phyloP scores from a whole-genome alignment of 2,888 invertebrate genomes.

The Morpho deidamia region DNA sequence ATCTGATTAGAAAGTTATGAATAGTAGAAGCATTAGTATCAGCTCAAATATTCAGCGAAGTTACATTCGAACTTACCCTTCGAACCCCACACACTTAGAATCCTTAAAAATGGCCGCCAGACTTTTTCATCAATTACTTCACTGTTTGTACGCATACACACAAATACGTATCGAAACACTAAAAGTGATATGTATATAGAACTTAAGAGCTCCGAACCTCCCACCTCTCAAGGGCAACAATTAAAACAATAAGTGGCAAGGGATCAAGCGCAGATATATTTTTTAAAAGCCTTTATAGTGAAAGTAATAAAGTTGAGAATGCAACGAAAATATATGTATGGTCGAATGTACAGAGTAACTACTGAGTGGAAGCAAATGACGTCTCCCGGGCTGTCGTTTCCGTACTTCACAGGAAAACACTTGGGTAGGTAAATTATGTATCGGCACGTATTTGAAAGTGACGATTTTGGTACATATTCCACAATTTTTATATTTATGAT shows the following conservation, averaged over 20 bases:
- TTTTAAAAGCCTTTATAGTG: neutral
- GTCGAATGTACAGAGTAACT: slow-evolving; percentile 38
- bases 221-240: slow-evolving; percentile 71
- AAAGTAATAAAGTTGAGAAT: slow-evolving; percentile 9
- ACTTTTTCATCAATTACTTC: slow-evolving; percentile 3
- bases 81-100: slow-evolving; percentile 5
- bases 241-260: slow-evolving; percentile 64
- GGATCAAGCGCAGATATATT: slow-evolving; percentile 23
- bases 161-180: slow-evolving; percentile 6
- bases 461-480: slow-evolving; percentile 4
- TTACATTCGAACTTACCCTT: neutral
- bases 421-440: slow-evolving; percentile 60
- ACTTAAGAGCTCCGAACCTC: slow-evolving; percentile 63
- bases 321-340: neutral
- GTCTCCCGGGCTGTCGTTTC: slow-evolving; percentile 30
- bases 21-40: neutral
- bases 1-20: too few relatives aligned
- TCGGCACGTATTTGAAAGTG: slow-evolving; percentile 35
- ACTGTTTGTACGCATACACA: slow-evolving; percentile 4
- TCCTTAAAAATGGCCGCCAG: slow-evolving; percentile 15
- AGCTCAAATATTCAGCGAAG: neutral
- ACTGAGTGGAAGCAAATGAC: slow-evolving; percentile 66
- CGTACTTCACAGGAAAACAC: slow-evolving; percentile 40
- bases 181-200: slow-evolving; percentile 47
- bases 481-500: neutral